Evolutionary conservation across 2,113 vertebrate species (phyloP).

Genomic region (Coptodon rendalli): DNA sequence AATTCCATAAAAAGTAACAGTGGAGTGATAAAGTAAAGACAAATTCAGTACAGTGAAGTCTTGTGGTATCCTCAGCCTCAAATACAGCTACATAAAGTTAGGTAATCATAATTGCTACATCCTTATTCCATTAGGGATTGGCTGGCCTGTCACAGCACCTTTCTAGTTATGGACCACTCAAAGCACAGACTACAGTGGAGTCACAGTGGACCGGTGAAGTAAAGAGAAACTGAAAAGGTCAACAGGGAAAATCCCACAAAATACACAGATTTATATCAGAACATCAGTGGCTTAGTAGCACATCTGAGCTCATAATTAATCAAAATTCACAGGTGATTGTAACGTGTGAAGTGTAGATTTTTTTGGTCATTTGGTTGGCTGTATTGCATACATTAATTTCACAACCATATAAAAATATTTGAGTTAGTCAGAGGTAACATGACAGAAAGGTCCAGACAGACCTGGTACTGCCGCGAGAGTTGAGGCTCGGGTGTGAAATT

Average conservation of each 20-base stretch:
- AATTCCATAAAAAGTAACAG: neutral
- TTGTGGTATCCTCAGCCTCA: neutral
- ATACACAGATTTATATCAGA: neutral
- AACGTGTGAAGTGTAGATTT: neutral
- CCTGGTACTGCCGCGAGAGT: accelerated
- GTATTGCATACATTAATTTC: neutral
- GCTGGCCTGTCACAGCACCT: neutral
- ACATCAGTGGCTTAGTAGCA: accelerated
- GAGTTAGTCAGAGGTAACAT: neutral
- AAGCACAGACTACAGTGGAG: neutral
- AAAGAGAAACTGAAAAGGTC: neutral
- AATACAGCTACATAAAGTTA: neutral
- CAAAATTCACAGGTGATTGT: neutral
- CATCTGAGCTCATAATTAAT: neutral
- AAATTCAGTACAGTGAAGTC: neutral
- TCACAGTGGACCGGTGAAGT: accelerated
- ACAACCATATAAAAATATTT: neutral
- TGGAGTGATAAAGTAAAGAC: neutral
- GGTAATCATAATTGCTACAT: neutral
- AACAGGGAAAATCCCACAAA: neutral
- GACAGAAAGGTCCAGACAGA: neutral
- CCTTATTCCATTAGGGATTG: neutral
- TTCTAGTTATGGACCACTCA: neutral
- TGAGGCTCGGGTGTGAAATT: accelerated
- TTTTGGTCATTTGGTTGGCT: neutral